Conservation (phyloP, 2,113 vertebrate genomes). For the Colaptes auratus region DNA sequence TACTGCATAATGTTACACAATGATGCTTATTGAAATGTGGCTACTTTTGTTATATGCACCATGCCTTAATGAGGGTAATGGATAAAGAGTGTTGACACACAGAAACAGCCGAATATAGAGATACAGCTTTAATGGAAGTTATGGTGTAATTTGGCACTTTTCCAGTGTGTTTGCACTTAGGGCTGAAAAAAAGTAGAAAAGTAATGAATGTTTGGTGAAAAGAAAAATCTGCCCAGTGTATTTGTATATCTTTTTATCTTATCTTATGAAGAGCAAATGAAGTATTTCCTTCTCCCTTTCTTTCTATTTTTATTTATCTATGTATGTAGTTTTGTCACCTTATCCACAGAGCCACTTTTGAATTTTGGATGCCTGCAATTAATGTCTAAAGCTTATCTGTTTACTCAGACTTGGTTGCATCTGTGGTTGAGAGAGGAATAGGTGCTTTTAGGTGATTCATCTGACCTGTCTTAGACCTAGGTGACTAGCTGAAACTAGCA, state of each 20-base stretch:
- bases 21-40: neutral
- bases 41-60: conserved; percentile 8
- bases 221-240: neutral
- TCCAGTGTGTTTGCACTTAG: neutral
- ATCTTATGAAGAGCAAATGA: rapidly evolving
- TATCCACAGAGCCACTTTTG: neutral
- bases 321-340: neutral
- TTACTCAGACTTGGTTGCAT: neutral
- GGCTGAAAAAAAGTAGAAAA: neutral
- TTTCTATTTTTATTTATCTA: neutral
- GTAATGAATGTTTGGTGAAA: neutral
- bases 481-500: neutral
- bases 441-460: neutral
- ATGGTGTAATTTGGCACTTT: neutral
- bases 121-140: neutral
- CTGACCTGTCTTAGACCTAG: conserved; percentile 10
- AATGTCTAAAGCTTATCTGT: neutral
- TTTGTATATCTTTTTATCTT: neutral
- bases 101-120: neutral
- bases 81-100: neutral
- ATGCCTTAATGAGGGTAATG: neutral
- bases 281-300: neutral
- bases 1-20: conserved; percentile 10
- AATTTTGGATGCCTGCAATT: neutral
- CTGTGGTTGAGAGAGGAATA: neutral